These are phyloP conservation scores for Epicauta chinensis DNA, from an alignment of 1,140 invertebrate genomes.

Conservation along the genomic window DNA sequence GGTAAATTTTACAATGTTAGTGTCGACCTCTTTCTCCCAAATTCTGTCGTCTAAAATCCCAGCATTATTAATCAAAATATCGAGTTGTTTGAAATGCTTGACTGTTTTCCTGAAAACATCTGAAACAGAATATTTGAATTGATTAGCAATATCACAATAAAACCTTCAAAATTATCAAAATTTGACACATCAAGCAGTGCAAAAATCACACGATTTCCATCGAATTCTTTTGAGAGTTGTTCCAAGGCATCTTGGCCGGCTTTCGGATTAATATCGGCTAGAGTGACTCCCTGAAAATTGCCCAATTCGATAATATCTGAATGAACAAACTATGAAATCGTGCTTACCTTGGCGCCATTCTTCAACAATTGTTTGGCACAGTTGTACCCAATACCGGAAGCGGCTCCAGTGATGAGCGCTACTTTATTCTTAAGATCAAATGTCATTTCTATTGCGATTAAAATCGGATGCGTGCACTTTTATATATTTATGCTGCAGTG, in stretches of 20 bases:
- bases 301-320: too few relatives aligned
- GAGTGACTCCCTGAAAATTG: constrained; percentile 11
- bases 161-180: constrained; percentile 28
- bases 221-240: constrained; percentile 29
- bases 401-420: constrained; percentile 67
- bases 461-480: too few relatives aligned
- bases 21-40: constrained; percentile 44
- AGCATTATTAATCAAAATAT: constrained; percentile 49
- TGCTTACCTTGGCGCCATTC: constrained; percentile 62
- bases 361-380: constrained; percentile 61
- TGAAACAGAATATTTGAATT: constrained; percentile 7
- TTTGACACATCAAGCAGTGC: constrained; percentile 2
- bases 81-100: constrained; percentile 33
- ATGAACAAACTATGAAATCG: too few relatives aligned
- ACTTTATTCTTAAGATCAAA: constrained; percentile 54
- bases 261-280: constrained; percentile 28
- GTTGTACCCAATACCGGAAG: constrained; percentile 61
- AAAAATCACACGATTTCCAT: constrained; percentile 26
- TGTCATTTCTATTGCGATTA: too few relatives aligned
- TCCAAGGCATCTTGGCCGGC: constrained; percentile 21
- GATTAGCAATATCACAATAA: not conserved
- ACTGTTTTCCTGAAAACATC: constrained; percentile 29
- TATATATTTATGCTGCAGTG: too few relatives aligned
- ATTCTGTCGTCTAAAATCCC: constrained; percentile 45
- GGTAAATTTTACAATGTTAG: constrained; percentile 50